Base-by-base conservation (phyloP, 1,140 invertebrate species). In the Sitodiplosis mosellana region DNA sequence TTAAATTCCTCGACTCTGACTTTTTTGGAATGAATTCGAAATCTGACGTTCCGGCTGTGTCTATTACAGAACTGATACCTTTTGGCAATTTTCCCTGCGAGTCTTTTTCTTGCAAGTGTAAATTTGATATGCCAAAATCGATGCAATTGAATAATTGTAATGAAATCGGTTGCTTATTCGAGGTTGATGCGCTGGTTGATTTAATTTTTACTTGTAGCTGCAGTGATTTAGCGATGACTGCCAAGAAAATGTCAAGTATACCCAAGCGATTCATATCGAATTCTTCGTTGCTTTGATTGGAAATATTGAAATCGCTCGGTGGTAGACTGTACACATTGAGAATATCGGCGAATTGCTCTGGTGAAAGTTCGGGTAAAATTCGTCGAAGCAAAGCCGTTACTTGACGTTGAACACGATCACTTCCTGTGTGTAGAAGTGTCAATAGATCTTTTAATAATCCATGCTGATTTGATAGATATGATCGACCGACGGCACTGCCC, bases 351-450 rank as follows among this genome's bases (percentile, higher is more conserved):
- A 84, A 72, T 27, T 66, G 70, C 47, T 72, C 68, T 0, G 81
- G 81, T 10, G 79, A 74, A 14, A 90, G 82, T 66, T 87, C 83
- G 0, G 86, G 83, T n/a, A 92, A 59, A 48, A 92, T 87, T 56
- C 87, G 72, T 36, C 83, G 67, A 15, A 92, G 59, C 1, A 92
- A 65, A 2, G 81, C 78, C 19, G 76, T 83, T 17, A 95, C 87
- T 72, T 96, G 91, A 64, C 92, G 74, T 61, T 95, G 91, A 1
- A 96, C 88, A 48, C 92, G 71, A 42, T 91, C 89, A 51, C 90
- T 92, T 37, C 90, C 90, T 2, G 89, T 94, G 60, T 97, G 92
- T 11, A 97, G 66, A 6, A 96, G 66, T 50, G 81, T 83, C 2
- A 96, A 67, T 18, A 97, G 65, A 67, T 96, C 89, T 33, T 77